These are phyloP conservation scores for Eupithecia tripunctaria DNA, from an alignment of 2,888 invertebrate genomes.

Conservation along the genomic window DNA sequence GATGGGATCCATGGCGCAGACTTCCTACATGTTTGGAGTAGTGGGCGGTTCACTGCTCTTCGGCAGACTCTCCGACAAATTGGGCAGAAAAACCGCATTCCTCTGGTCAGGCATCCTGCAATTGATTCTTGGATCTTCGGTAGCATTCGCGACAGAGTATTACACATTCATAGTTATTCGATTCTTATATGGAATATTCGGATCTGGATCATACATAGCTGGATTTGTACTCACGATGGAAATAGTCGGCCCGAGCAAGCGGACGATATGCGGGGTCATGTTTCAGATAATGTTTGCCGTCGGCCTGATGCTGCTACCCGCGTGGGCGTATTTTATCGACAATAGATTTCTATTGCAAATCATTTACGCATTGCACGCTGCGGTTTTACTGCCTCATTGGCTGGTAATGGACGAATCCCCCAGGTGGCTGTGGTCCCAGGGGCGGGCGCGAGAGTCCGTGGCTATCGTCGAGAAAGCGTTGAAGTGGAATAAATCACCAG, in stretches of 20 bases:
- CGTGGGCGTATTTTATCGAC: conserved; percentile 91
- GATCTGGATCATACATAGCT: conserved; percentile 90
- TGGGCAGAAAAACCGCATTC: conserved; percentile 91
- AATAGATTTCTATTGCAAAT: conserved; percentile 90
- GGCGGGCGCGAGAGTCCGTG: conserved; percentile 89
- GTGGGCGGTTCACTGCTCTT: conserved; percentile 91
- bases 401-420: conserved; percentile 95
- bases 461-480: conserved; percentile 90
- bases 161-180: conserved; percentile 87
- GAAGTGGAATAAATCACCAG: conserved; percentile 87
- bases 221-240: conserved; percentile 92
- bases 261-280: conserved; percentile 91
- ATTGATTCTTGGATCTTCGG: conserved; percentile 87
- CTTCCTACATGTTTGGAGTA: conserved; percentile 92
- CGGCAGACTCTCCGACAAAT: conserved; percentile 91
- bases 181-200: conserved; percentile 91
- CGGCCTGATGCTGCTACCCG: conserved; percentile 92
- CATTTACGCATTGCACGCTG: conserved; percentile 90
- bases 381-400: conserved; percentile 90
- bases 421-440: conserved; percentile 94
- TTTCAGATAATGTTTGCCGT: conserved; percentile 92
- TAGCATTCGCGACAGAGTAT: conserved; percentile 90
- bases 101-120: conserved; percentile 90
- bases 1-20: conserved; percentile 93
- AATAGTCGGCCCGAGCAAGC: conserved; percentile 90